Evolutionary conservation across 2,797 vertebrate species (phyloP), one percentile per base, ranked within the genome.

Genomic region (Syngnathus rostellatus): DNA sequence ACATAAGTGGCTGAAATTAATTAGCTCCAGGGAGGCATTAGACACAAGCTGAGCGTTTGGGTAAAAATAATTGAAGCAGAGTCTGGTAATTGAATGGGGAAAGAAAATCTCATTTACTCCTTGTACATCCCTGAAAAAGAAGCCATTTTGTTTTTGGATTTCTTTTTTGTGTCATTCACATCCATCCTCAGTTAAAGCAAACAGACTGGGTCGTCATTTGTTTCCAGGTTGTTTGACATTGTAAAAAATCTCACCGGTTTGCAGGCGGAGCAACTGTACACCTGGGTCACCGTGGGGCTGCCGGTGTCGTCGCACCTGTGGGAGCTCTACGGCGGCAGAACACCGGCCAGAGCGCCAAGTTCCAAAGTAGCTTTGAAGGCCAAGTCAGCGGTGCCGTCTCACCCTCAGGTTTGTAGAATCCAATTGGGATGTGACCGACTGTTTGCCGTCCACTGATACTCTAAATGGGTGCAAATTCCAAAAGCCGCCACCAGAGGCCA

Each of bases 191-290:
- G 14, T 12, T 9, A 53, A 23, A 9, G 8, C 50, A 53, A 54
- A 54, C 12, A 14, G 53, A 11, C 25, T 14, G 4, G 21, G 8
- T 53, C 7, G 1, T 53, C 10, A 23, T 53, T 23, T 53, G 1
- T 31, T 31, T 31, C 31, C 31, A 31, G 11, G 41, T 14, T 45
- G 10, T 45, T 19, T 6, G 48, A n/a, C 19, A 17, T 50, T 8
- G 10, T 6, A 50, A 11, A 9, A 38, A n/a, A 12, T 65, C 11
- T 74, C 16, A 71, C 62, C 64, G 65, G n/a, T 70, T 58, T 72
- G 64, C 74, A 98, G 95, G 93, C 94, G 89, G 94, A 96, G 74
- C 93, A 95, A 77, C 91, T 96, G 79, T 95, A 96, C 65, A 98
- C 95, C 46, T 97, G 95, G 94, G 92, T 92, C 63, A 90, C 93